Percentiles rank a stretch among this genome's conserved stretches.
Evolutionary conservation across 2,797 vertebrate species (phyloP).

Genomic region (Emydoidea blandingii): DNA sequence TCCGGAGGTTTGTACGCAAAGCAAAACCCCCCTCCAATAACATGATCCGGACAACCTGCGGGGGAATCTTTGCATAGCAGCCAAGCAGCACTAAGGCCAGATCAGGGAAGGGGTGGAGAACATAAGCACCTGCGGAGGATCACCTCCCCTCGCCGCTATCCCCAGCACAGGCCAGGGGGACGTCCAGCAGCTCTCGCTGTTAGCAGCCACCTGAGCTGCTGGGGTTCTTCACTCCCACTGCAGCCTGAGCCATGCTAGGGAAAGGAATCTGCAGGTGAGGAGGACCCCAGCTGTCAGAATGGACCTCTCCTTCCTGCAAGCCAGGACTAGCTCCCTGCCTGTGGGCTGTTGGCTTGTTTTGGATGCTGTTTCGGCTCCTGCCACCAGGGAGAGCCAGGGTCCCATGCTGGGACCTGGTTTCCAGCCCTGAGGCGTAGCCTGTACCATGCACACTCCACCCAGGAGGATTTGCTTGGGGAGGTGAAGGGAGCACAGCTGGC

Average conservation of each 20-base stretch:
- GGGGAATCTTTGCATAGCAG: too few species aligned
- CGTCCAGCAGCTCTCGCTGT: background rate
- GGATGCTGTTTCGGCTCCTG: background rate
- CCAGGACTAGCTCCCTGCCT: background rate
- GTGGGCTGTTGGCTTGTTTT: background rate
- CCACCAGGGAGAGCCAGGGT: background rate
- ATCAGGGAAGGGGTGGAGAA: background rate
- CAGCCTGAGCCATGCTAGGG: background rate
- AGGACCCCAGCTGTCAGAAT: background rate
- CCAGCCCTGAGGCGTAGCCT: background rate
- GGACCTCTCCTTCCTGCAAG: background rate
- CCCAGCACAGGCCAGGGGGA: background rate
- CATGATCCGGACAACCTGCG: background rate
- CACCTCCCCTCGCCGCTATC: background rate
- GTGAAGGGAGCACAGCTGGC: background rate
- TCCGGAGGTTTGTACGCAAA: background rate
- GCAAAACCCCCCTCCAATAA: too few species aligned
- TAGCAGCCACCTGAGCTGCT: background rate
- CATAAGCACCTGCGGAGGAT: background rate
- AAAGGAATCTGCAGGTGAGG: background rate
- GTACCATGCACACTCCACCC: background rate
- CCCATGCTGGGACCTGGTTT: background rate
- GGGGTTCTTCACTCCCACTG: background rate
- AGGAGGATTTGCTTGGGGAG: background rate
- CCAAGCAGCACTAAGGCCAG: background rate